phyloP scores from a whole-genome alignment of 2,888 invertebrate genomes.

The Trisateles emortualis region DNA sequence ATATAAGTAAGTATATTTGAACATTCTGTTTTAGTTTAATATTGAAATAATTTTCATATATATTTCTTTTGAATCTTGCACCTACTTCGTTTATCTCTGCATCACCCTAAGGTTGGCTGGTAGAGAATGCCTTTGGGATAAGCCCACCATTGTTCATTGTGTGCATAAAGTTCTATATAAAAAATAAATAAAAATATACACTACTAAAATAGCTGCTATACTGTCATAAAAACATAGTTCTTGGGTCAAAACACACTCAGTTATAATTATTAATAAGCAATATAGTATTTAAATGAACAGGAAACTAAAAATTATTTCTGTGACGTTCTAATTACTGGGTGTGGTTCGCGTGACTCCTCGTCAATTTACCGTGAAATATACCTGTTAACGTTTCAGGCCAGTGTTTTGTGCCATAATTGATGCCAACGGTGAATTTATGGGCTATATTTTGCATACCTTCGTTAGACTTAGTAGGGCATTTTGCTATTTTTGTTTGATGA shows the following conservation, averaged over 20 bases:
- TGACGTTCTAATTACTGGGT: slow-evolving; percentile 23
- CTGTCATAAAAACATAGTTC: too few species aligned
- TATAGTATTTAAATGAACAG: slow-evolving; percentile 31
- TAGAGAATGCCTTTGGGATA: too few species aligned
- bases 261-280: slow-evolving; percentile 10
- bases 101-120: too few species aligned
- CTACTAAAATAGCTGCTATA: too few species aligned
- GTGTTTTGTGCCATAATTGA: slow-evolving; percentile 36
- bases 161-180: too few species aligned
- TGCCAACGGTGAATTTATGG: slow-evolving; percentile 19
- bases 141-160: too few species aligned
- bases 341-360: slow-evolving; percentile 41
- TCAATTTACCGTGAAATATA: slow-evolving; percentile 58
- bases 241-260: background rate
- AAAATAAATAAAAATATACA: too few species aligned
- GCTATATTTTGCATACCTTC: slow-evolving; percentile 9
- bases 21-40: too few species aligned
- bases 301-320: slow-evolving; percentile 47
- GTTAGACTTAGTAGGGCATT: background rate
- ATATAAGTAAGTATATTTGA: too few species aligned
- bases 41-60: too few species aligned
- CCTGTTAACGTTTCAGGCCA: slow-evolving; percentile 48
- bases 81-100: too few species aligned
- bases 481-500: background rate
- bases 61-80: too few species aligned